phyloP scores from a whole-genome alignment of 2,113 vertebrate genomes.

The Tauraco erythrolophus region DNA sequence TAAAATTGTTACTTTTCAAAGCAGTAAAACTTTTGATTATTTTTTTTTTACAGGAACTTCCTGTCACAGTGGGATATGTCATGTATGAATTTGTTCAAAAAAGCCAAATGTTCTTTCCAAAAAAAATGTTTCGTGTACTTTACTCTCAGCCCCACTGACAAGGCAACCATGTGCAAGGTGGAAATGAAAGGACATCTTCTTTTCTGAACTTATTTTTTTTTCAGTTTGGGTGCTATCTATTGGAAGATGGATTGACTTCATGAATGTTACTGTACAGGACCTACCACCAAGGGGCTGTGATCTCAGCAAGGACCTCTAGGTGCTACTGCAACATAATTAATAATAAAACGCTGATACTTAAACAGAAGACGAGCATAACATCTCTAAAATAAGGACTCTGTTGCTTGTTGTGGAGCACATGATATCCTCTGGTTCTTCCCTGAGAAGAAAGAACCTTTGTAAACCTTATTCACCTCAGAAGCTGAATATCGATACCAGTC shows the following conservation, averaged over 20 bases:
- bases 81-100: not conserved
- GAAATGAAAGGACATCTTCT: not conserved
- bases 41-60: not conserved
- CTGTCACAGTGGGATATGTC: not conserved
- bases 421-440: not conserved
- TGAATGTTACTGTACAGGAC: too few species aligned
- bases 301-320: slow-evolving; percentile 39
- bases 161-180: not conserved
- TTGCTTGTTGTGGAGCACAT: not conserved
- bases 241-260: not conserved
- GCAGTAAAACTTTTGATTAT: not conserved
- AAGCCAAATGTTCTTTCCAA: accelerated
- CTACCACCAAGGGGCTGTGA: not conserved
- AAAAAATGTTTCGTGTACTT: not conserved
- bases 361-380: not conserved
- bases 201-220: not conserved
- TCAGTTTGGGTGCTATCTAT: not conserved
- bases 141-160: not conserved
- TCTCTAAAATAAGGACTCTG: not conserved
- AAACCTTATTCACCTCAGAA: not conserved
- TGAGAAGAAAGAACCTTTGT: not conserved
- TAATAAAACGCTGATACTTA: not conserved
- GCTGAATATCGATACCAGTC: not conserved
- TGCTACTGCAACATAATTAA: slow-evolving; percentile 43
- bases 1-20: not conserved